Conservation (phyloP, 2,797 vertebrate species). For the Parambassis ranga region DNA sequence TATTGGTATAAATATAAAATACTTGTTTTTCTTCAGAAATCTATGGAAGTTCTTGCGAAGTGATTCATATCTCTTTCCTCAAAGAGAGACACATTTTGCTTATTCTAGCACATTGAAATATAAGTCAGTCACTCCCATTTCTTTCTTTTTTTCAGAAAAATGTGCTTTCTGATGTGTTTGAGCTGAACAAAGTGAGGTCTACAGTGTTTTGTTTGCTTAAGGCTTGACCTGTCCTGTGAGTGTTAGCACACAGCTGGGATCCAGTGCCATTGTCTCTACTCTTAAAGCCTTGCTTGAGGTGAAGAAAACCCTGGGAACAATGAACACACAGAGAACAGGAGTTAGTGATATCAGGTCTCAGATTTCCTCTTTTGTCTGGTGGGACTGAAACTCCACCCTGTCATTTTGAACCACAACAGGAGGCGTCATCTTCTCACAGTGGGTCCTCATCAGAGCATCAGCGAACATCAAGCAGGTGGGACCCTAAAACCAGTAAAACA, state of each 20-base stretch:
- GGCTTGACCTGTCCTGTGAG: slow-evolving; percentile 3
- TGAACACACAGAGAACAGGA: slow-evolving; percentile 41
- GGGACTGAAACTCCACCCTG: slow-evolving; percentile 79
- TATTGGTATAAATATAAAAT: too few relatives aligned
- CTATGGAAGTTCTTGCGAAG: too few relatives aligned
- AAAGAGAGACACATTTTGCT: too few relatives aligned
- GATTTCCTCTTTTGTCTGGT: slow-evolving; percentile 56
- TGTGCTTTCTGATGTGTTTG: background rate
- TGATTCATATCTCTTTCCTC: too few relatives aligned
- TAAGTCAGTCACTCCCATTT: too few relatives aligned
- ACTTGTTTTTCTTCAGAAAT: too few relatives aligned
- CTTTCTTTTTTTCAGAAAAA: background rate
- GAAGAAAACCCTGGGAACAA: slow-evolving; percentile 63
- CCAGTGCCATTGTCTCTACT: slow-evolving; percentile 43
- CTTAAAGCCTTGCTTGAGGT: slow-evolving; percentile 38
- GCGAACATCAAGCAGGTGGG: background rate
- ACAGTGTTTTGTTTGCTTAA: slow-evolving; percentile 43
- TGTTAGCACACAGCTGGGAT: slow-evolving; percentile 43
- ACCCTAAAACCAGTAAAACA: background rate
- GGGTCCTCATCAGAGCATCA: slow-evolving; percentile 20
- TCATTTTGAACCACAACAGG: slow-evolving; percentile 68
- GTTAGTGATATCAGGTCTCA: slow-evolving; percentile 63
- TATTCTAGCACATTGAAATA: too few relatives aligned
- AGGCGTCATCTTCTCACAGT: slow-evolving; percentile 28
- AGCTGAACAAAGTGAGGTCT: background rate